Conservation (phyloP, 2,113 vertebrate genomes). For the Oryzias woworae region DNA sequence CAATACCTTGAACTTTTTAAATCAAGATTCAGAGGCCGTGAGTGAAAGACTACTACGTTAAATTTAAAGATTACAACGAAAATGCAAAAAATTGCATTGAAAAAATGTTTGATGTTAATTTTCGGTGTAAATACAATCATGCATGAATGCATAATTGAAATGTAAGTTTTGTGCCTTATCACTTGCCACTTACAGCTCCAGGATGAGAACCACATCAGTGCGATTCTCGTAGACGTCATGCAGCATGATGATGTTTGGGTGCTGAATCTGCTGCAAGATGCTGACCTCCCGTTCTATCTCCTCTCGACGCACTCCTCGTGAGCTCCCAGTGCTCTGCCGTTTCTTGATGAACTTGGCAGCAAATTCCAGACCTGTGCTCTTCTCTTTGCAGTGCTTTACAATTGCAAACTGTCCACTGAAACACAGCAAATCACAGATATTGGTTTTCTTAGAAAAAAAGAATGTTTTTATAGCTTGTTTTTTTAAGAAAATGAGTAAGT, state of each 20-base stretch:
- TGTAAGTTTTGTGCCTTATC: no score
- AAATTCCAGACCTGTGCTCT: conserved; percentile 78
- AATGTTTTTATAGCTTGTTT: no score
- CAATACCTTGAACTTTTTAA: no score
- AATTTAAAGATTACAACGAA: no score
- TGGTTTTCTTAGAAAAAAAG: background rate
- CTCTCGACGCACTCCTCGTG: conserved; percentile 87
- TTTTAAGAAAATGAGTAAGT: no score
- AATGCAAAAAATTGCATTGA: no score
- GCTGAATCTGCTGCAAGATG: conserved; percentile 88
- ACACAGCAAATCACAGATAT: background rate
- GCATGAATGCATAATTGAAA: background rate
- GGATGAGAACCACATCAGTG: conserved; percentile 93
- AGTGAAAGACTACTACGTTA: no score
- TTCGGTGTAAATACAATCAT: no score
- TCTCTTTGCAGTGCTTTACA: conserved; percentile 90
- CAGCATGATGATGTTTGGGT: conserved; percentile 89
- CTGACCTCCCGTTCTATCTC: conserved; percentile 92
- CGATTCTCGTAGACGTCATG: conserved; percentile 94
- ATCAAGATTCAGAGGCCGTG: no score
- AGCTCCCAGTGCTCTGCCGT: conserved; percentile 87
- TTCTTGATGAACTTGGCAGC: conserved; percentile 99
- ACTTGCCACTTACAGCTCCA: conserved; percentile 86
- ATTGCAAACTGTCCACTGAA: conserved; percentile 96
- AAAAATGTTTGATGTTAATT: background rate